Percentiles rank a stretch among this genome's conserved stretches.
Conservation (phyloP, 1,140 invertebrate species). For the Drosophila sulfurigaster region DNA sequence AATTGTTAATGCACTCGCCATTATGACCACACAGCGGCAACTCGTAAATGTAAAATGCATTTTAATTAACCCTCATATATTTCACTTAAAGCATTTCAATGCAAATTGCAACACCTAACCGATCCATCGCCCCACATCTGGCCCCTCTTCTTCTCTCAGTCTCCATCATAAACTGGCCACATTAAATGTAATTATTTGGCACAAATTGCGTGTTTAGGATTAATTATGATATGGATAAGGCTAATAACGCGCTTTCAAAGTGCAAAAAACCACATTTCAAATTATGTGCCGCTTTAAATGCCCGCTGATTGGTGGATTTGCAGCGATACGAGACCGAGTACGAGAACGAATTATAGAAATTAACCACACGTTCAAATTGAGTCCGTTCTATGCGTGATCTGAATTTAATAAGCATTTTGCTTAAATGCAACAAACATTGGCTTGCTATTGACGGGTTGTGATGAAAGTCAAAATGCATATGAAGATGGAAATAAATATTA, state of each 20-base stretch:
- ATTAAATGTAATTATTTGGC: conserved; percentile 83
- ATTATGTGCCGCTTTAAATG: conserved; percentile 69
- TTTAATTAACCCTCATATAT: conserved; percentile 80
- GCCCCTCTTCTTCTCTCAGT: background rate
- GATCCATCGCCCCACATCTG: background rate
- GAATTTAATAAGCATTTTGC: conserved; percentile 43
- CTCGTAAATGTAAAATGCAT: conserved; percentile 76
- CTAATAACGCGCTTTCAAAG: conserved; percentile 71
- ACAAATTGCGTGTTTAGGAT: conserved; percentile 82
- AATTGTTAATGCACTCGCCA: conserved; percentile 82
- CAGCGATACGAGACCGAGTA: background rate
- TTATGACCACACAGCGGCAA: conserved; percentile 63
- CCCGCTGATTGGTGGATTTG: conserved; percentile 57
- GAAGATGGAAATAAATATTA: background rate
- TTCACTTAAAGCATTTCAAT: conserved; percentile 80
- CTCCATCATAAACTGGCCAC: conserved; percentile 13
- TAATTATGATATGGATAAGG: conserved; percentile 78
- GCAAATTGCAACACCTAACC: conserved; percentile 55
- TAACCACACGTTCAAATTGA: conserved; percentile 48
- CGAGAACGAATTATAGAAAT: conserved; percentile 58
- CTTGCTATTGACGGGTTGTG: background rate
- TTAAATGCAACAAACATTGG: conserved; percentile 16
- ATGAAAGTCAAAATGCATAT: background rate
- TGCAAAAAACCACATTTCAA: conserved; percentile 76
- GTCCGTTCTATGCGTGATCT: conserved; percentile 51